Evolutionary conservation across 2,113 vertebrate genomes (phyloP), one percentile per base, ranked within the genome.

Genomic region (Promerops cafer): DNA sequence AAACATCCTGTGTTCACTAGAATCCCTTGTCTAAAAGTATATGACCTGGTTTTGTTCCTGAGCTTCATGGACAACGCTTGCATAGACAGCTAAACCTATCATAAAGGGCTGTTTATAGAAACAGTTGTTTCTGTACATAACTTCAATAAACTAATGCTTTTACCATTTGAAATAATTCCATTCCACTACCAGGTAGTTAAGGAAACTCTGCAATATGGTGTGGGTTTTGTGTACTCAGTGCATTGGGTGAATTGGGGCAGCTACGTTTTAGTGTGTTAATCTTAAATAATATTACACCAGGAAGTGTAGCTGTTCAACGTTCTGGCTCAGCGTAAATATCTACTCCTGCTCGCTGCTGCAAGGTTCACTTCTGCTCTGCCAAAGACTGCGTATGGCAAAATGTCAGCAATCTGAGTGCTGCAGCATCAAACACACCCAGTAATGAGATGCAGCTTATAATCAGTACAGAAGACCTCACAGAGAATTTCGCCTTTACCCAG

Each of bases 1-100:
- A 98, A 98, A 98, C 98, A 97, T 80, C 88, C 42, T 91, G 96
- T 96, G 96, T 97, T 98, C 94, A 97, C 96, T 96, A 95, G 40
- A 94, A 95, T 98, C 97, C 97, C 97, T 97, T 97, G 94, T 97
- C 95, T 97, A 96, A 97, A 97, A 97, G 96, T 83, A 7, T 84
- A 93, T 96, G 94, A 91, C 90, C 92, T 94, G 92, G 74, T 97
- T 97, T 96, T 96, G 97, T 98, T 98, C 97, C 98, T 98, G 98
- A 98, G 98, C 96, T 97, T 97, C 78, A 72, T 11, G 71, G 94
- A 89, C 92, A 95, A 96, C 7, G 70, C 96, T 97, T 98, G 98
- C 98, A 98, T 98, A 98, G 98, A 97, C 83, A 97, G 95, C 97
- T 94, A 97, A 95, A 96, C 89, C 68, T 93, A 86, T 68, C 81